Evolutionary conservation across 1,140 invertebrate species (phyloP).

Genomic region (Holcopasites calliopsidis): DNA sequence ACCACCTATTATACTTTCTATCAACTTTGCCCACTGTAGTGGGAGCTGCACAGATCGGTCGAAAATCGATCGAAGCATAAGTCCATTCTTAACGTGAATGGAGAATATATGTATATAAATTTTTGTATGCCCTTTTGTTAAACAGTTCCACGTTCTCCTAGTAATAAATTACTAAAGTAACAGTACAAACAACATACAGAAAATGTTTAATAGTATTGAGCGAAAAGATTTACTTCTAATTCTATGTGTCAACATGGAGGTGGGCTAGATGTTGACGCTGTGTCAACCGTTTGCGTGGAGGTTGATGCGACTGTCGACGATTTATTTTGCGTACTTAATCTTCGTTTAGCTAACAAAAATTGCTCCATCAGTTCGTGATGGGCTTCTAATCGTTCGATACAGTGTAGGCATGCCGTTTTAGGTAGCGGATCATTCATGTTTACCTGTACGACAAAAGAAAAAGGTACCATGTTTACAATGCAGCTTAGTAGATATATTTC

Average conservation of each 20-base stretch:
- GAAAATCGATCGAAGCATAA: too few species aligned
- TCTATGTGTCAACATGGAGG: conserved; percentile 72
- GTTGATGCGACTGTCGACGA: conserved; percentile 63
- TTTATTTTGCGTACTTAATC: conserved; percentile 69
- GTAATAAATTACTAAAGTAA: conserved; percentile 48
- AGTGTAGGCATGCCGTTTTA: conserved; percentile 87
- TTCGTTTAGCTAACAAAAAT: conserved; percentile 74
- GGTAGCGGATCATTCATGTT: conserved; percentile 86
- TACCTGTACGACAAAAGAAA: conserved; percentile 79
- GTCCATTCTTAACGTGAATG: too few species aligned
- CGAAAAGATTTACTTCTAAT: conserved; percentile 40
- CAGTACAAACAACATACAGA: conserved; percentile 41
- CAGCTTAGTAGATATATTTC: neutral
- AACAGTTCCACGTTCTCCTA: conserved; percentile 31
- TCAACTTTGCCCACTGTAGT: too few species aligned
- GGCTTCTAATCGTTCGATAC: conserved; percentile 84
- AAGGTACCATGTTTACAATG: conserved; percentile 10
- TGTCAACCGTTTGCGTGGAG: conserved; percentile 64
- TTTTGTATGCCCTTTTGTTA: conserved; percentile 21
- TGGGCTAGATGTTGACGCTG: conserved; percentile 68
- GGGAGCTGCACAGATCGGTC: too few species aligned
- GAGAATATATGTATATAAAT: neutral
- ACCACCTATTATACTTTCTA: too few species aligned
- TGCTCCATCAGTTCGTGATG: conserved; percentile 85
- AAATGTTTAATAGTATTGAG: conserved; percentile 41